A percentile compares a stretch with the other conserved stretches of the same genome.
phyloP scores from a whole-genome alignment of 1,140 invertebrate species.

The Phymastichus coffea region DNA sequence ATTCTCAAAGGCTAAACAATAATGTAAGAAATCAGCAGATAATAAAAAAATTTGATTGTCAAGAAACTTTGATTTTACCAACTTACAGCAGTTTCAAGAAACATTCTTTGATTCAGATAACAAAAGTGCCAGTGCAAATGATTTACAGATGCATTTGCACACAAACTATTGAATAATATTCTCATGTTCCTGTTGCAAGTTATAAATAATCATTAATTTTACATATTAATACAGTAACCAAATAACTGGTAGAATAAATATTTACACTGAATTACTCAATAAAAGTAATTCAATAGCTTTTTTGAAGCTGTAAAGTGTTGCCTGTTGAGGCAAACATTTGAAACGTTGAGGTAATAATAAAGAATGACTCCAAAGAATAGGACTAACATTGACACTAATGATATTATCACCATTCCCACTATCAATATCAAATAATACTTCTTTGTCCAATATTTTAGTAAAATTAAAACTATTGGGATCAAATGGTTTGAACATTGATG shows the following conservation, averaged over 20 bases:
- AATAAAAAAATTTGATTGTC: not conserved
- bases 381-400: conserved; percentile 70
- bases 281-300: conserved; percentile 56
- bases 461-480: conserved; percentile 68
- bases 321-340: conserved; percentile 61
- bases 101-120: conserved; percentile 64
- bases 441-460: conserved; percentile 61
- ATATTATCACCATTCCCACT: conserved; percentile 44
- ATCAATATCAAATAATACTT: conserved; percentile 59
- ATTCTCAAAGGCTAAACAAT: conserved; percentile 56
- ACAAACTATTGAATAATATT: conserved; percentile 74
- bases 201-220: conserved; percentile 6
- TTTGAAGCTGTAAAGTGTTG: conserved; percentile 53
- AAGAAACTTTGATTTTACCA: not conserved
- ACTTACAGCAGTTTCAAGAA: conserved; percentile 67
- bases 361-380: conserved; percentile 67
- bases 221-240: conserved; percentile 5
- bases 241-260: conserved; percentile 18
- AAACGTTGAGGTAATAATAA: conserved; percentile 65
- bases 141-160: conserved; percentile 78
- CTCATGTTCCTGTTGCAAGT: conserved; percentile 54
- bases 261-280: conserved; percentile 57
- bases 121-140: conserved; percentile 78
- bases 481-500: conserved; percentile 62
- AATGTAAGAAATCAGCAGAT: not conserved